A percentile compares a stretch with the other conserved stretches of the same genome.
These are phyloP conservation scores for Albula goreensis DNA, from an alignment of 2,113 vertebrate species.

Conservation along the genomic window DNA sequence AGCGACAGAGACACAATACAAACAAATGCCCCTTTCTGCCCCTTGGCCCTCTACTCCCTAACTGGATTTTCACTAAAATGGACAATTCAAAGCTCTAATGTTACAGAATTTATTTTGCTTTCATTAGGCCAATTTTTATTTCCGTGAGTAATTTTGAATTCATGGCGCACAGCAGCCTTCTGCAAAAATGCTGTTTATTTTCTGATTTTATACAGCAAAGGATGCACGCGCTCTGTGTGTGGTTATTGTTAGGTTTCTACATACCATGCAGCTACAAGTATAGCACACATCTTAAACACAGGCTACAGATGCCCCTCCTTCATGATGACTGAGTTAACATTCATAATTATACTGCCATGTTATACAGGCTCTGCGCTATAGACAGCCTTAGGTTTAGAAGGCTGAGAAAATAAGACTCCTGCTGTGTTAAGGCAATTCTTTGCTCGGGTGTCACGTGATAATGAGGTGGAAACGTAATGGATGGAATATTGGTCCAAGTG, in stretches of 20 bases:
- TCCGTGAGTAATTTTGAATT: background rate
- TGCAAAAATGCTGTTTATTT: background rate
- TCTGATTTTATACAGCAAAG: background rate
- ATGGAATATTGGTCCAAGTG: background rate
- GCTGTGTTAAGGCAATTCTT: background rate
- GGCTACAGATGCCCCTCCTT: too few species aligned
- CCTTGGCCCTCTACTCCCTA: background rate
- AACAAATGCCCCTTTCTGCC: conserved; percentile 12
- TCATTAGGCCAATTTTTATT: conserved; percentile 1
- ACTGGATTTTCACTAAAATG: conserved; percentile 16
- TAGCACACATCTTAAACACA: background rate
- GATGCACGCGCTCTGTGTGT: background rate
- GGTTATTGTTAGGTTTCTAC: background rate
- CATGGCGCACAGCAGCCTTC: background rate
- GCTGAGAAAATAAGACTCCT: background rate
- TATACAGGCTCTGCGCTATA: background rate
- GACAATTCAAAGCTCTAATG: background rate
- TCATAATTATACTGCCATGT: background rate
- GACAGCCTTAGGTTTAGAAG: background rate
- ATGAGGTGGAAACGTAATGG: background rate
- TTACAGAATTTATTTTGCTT: conserved; percentile 1
- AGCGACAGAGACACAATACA: conserved; percentile 50
- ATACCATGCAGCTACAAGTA: background rate
- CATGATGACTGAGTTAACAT: background rate
- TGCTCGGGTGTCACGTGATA: background rate